phyloP scores from a whole-genome alignment of 2,113 vertebrate genomes.

The Lophura nycthemera region DNA sequence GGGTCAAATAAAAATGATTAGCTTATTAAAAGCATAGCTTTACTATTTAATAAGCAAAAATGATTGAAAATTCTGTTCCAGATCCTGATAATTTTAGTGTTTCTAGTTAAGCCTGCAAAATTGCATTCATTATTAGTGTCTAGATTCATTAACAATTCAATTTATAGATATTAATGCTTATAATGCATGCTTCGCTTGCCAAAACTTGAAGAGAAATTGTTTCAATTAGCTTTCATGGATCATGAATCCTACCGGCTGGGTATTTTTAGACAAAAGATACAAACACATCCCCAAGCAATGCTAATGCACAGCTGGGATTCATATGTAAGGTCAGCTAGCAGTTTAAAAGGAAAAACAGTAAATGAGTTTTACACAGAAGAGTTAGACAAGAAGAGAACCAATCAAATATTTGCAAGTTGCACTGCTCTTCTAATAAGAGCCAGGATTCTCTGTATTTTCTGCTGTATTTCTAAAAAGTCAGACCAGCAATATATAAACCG shows the following conservation, averaged over 20 bases:
- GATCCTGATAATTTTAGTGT: slow-evolving; percentile 85
- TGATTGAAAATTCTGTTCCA: slow-evolving; percentile 85
- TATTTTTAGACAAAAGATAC: slow-evolving; percentile 88
- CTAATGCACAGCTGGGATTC: slow-evolving; percentile 82
- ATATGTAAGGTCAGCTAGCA: slow-evolving; percentile 79
- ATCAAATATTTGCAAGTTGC: slow-evolving; percentile 70
- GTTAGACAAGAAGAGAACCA: slow-evolving; percentile 53
- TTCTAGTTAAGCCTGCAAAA: slow-evolving; percentile 87
- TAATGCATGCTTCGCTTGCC: slow-evolving; percentile 86
- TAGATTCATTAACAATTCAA: slow-evolving; percentile 90
- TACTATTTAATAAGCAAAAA: slow-evolving; percentile 87
- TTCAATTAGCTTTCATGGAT: slow-evolving; percentile 89
- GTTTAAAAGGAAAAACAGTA: slow-evolving; percentile 78
- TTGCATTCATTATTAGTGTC: slow-evolving; percentile 88
- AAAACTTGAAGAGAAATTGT: slow-evolving; percentile 88
- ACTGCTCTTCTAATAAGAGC: slow-evolving; percentile 13
- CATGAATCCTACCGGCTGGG: slow-evolving; percentile 81
- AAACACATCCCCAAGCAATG: slow-evolving; percentile 85
- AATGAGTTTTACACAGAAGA: slow-evolving; percentile 75
- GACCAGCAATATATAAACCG: background rate
- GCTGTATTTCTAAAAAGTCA: slow-evolving; percentile 8
- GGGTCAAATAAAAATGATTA: slow-evolving; percentile 87
- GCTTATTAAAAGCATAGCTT: slow-evolving; percentile 86
- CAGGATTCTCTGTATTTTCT: slow-evolving; percentile 22
- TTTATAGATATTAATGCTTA: slow-evolving; percentile 89